Percentiles rank a stretch among this genome's conserved stretches.
Evolutionary conservation across 2,888 invertebrate genomes (phyloP).

Genomic region (Cerastoderma edule): DNA sequence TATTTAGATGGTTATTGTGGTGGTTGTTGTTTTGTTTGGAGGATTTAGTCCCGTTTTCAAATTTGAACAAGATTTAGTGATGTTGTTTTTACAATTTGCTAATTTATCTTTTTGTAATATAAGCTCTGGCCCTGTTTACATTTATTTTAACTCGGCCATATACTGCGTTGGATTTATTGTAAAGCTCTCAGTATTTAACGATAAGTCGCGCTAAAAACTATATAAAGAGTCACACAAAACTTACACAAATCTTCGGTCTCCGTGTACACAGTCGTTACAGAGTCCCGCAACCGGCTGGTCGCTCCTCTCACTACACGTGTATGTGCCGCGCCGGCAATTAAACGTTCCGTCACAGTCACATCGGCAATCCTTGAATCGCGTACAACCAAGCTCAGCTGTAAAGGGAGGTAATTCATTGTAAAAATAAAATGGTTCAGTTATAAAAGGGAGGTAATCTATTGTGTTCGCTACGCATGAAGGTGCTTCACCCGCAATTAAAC

Average conservation of each 20-base stretch:
- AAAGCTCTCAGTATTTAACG: too few relatives aligned
- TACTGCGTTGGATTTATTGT: too few relatives aligned
- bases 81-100: too few relatives aligned
- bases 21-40: not conserved
- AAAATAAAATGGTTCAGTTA: not conserved
- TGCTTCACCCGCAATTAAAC: too few relatives aligned
- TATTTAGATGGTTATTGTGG: too few relatives aligned
- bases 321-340: conserved; percentile 63
- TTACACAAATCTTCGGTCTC: conserved; percentile 7
- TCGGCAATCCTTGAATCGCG: conserved; percentile 56
- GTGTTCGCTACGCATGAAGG: too few relatives aligned
- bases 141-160: too few relatives aligned
- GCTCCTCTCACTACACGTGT: conserved; percentile 45
- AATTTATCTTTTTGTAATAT: too few relatives aligned
- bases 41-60: too few relatives aligned
- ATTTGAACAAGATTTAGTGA: not conserved
- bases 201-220: not conserved
- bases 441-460: too few relatives aligned
- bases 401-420: not conserved
- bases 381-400: conserved; percentile 44
- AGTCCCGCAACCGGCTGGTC: conserved; percentile 50
- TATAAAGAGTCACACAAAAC: not conserved
- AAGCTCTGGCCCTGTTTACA: too few relatives aligned
- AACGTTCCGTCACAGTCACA: conserved; percentile 76
- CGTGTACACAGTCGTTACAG: conserved; percentile 45